Percentiles rank a stretch among this genome's conserved stretches.
Evolutionary conservation across 2,113 vertebrate genomes (phyloP).

Genomic region (Cinclus mexicanus): DNA sequence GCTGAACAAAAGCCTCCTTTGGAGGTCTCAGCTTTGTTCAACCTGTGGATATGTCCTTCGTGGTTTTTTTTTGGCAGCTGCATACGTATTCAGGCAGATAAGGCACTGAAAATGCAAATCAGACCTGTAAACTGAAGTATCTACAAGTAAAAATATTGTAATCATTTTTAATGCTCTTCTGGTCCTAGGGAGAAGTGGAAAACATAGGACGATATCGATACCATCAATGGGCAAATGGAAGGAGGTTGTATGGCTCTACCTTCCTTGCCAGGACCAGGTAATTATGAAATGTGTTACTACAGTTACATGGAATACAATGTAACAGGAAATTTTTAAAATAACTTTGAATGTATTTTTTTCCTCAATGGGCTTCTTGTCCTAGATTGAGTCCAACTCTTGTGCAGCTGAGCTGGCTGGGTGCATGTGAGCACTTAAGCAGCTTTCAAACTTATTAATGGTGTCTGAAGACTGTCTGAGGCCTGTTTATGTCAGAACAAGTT

Average conservation of each 20-base stretch:
- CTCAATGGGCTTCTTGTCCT: not conserved
- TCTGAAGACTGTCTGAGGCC: not conserved
- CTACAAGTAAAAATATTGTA: not conserved
- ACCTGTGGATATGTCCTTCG: not conserved
- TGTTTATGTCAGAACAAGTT: rapidly evolving
- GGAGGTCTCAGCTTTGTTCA: not conserved
- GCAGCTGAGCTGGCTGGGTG: not conserved
- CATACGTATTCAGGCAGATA: not conserved
- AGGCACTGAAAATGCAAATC: not conserved
- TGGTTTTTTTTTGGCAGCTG: not conserved
- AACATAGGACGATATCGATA: not conserved
- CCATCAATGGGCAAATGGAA: not conserved
- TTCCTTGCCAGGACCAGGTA: not conserved
- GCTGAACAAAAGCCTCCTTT: not conserved
- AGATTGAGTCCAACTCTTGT: not conserved
- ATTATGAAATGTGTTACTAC: not conserved
- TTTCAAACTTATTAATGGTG: not conserved
- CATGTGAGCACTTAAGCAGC: not conserved
- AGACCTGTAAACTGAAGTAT: not conserved
- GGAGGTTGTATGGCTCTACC: not conserved
- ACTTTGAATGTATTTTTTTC: not conserved
- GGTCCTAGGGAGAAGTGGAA: not conserved
- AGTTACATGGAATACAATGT: not conserved
- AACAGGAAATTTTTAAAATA: not conserved
- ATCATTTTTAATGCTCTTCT: not conserved